Evolutionary conservation across 2,888 invertebrate genomes (phyloP).

Genomic region (Endomychus coccineus): DNA sequence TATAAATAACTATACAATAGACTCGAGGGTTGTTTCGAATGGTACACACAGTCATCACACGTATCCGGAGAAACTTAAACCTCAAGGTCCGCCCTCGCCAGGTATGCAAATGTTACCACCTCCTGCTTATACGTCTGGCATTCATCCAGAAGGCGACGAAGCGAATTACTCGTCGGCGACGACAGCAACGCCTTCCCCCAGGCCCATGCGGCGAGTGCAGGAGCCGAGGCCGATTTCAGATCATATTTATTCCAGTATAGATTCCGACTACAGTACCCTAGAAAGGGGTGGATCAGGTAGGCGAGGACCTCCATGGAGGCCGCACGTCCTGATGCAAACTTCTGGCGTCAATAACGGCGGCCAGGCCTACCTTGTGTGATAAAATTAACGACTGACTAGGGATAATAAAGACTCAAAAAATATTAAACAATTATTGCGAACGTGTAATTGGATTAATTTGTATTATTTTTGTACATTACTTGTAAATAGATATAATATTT

Average conservation of each 20-base stretch:
- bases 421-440: slow-evolving; percentile 14
- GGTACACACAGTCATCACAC: slow-evolving; percentile 47
- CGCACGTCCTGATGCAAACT: slow-evolving; percentile 43
- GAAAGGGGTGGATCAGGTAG: slow-evolving; percentile 57
- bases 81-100: slow-evolving; percentile 40
- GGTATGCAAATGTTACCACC: slow-evolving; percentile 50
- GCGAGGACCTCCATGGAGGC: slow-evolving; percentile 50
- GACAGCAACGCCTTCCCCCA: slow-evolving; percentile 57
- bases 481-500: slow-evolving; percentile 46
- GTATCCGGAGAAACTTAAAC: slow-evolving; percentile 45
- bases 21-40: slow-evolving; percentile 54
- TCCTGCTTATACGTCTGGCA: slow-evolving; percentile 41
- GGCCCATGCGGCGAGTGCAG: slow-evolving; percentile 46
- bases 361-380: slow-evolving; percentile 68
- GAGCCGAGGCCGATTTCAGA: slow-evolving; percentile 73
- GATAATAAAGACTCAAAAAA: slow-evolving; percentile 24
- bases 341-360: slow-evolving; percentile 45
- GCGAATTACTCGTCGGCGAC: slow-evolving; percentile 59
- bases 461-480: slow-evolving; percentile 46
- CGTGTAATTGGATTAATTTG: slow-evolving; percentile 27
- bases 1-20: slow-evolving; percentile 81
- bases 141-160: slow-evolving; percentile 48
- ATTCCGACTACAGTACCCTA: slow-evolving; percentile 79
- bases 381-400: slow-evolving; percentile 44
- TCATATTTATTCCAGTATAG: slow-evolving; percentile 85